Conservation (phyloP, 2,797 vertebrate genomes). For the Coracias cyanogaster region DNA sequence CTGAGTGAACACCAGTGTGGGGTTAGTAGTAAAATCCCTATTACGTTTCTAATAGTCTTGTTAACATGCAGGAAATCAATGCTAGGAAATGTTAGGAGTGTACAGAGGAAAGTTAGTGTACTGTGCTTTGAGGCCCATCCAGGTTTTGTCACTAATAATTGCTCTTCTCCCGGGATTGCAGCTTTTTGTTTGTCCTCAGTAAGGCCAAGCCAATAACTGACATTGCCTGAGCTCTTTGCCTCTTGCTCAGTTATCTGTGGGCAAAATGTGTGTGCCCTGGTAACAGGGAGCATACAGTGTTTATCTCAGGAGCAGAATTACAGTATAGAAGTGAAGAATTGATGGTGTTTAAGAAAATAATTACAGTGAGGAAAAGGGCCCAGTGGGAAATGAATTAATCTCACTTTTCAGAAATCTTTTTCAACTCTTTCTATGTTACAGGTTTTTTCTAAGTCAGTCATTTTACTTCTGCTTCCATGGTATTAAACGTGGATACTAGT, state of each 20-base stretch:
- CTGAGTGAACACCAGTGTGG: not conserved
- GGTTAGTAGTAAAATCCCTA: not conserved
- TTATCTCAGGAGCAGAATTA: not conserved
- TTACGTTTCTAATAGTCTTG: constrained; percentile 3
- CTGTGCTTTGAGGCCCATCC: not conserved
- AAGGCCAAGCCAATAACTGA: not conserved
- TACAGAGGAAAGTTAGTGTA: not conserved
- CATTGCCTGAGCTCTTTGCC: not conserved
- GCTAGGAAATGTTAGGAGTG: not conserved
- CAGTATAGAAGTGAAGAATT: not conserved
- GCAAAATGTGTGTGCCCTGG: not conserved
- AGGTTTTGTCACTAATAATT: not conserved
- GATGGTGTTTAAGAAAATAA: not conserved
- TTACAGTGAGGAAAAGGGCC: not conserved
- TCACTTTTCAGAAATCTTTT: not conserved
- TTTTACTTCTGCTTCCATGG: not conserved
- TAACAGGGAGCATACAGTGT: not conserved
- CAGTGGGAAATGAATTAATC: not conserved
- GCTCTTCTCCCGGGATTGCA: not conserved
- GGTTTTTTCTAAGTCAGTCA: not conserved
- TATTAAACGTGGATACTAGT: not conserved
- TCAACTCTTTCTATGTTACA: not conserved
- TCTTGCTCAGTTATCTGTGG: not conserved
- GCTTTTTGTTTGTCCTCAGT: not conserved
- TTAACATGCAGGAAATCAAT: not conserved